A percentile compares a stretch with the other conserved stretches of the same genome.
Conservation (phyloP, 2,888 invertebrate species). For the Callosobruchus maculatus region DNA sequence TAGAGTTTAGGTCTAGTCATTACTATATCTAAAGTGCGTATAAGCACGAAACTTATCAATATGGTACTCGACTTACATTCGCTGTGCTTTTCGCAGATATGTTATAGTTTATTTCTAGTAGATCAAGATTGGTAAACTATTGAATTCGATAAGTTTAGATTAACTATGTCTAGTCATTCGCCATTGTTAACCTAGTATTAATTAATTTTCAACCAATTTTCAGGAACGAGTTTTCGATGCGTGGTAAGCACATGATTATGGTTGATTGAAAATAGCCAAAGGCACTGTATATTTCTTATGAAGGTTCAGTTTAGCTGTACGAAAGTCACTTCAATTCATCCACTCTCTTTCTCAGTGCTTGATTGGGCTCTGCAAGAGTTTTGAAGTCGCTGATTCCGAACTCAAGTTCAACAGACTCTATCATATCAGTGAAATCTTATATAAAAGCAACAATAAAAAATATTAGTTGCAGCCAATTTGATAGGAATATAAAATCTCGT, state of each 20-base stretch:
- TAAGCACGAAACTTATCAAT: background rate
- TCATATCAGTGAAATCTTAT: no score
- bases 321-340: no score
- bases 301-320: no score
- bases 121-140: background rate
- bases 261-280: no score
- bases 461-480: no score
- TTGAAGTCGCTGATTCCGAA: no score
- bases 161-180: background rate
- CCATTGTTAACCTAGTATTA: background rate
- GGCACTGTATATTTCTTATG: no score
- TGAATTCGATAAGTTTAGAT: background rate
- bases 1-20: conserved; percentile 39
- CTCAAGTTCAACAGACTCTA: no score
- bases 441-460: no score
- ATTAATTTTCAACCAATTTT: background rate
- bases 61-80: background rate
- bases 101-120: background rate
- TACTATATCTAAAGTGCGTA: conserved; percentile 31
- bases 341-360: no score
- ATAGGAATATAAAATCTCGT: no score
- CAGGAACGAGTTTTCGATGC: background rate
- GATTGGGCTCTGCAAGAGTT: no score
- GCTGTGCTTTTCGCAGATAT: background rate
- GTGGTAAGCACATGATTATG: background rate